These are phyloP conservation scores for Serrognathus titanus DNA, from an alignment of 2,888 invertebrate genomes.

Conservation along the genomic window DNA sequence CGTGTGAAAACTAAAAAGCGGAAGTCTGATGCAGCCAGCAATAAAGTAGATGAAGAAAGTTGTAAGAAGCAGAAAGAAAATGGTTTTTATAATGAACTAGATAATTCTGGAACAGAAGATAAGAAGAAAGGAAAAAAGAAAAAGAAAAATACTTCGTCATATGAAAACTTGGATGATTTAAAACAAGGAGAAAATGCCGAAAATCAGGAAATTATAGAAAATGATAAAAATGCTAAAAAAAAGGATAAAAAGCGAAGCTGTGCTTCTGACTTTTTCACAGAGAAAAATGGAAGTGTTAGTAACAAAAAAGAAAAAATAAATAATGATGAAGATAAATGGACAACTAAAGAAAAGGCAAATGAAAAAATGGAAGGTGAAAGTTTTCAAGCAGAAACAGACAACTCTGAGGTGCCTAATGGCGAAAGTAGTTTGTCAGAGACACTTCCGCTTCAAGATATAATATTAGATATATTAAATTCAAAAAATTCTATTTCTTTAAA, in stretches of 20 bases:
- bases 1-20: too few relatives aligned
- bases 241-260: not conserved
- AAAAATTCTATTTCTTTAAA: slow-evolving; percentile 64
- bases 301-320: slow-evolving; percentile 8
- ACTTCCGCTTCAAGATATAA: slow-evolving; percentile 21
- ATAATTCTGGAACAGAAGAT: slow-evolving; percentile 18
- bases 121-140: slow-evolving; percentile 16
- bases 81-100: slow-evolving; percentile 43
- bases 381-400: slow-evolving; percentile 3
- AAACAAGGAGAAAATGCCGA: not conserved
- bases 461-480: slow-evolving; percentile 36
- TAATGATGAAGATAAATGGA: slow-evolving; percentile 6
- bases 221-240: not conserved
- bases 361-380: slow-evolving; percentile 10
- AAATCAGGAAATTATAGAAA: not conserved
- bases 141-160: not conserved
- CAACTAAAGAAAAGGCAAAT: not conserved
- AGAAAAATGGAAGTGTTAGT: not conserved
- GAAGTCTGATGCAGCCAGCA: too few relatives aligned
- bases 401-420: not conserved
- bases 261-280: not conserved
- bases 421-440: not conserved
- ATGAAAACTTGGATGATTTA: too few relatives aligned
- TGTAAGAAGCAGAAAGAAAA: slow-evolving; percentile 53
- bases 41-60: slow-evolving; percentile 30